Base-by-base conservation (phyloP, 1,140 invertebrate species). In the Choristoneura fumiferana region DNA sequence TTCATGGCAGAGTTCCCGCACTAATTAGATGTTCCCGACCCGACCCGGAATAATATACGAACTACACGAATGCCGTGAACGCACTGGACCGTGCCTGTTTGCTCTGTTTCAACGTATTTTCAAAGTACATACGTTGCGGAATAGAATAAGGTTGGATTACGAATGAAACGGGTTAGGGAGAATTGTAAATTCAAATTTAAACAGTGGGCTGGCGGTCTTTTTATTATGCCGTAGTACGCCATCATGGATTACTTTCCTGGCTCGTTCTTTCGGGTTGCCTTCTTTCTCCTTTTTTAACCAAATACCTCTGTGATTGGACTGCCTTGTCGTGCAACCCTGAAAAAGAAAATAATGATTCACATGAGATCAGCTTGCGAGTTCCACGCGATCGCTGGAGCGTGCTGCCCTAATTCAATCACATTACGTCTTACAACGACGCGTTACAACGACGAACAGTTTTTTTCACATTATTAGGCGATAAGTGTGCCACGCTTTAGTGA, bases 391-490 rank as follows among this genome's bases (percentile, higher is more conserved):
- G 62, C 37, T 63, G 60, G 54, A 66, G 60, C 69, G 58, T 58
- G 54, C 22, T 61, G 78, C 57, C 75, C 75, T 59, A 71, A 71
- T 78, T 81, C 73, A 63, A 73, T 74, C 73, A 69, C 63, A 73
- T 76, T 71, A 74, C 65, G 54, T 63, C 63, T 72, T 65, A 29
- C 22, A n/a, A n/a, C n/a, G n/a, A n/a, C 22, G 29, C 15, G 15
- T 69, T 70, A 58, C 64, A 68, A 69, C 58, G 57, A 71, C 62
- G 66, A 36, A 57, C 37, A 69, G 58, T 56, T 67, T 64, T 65
- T 67, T 40, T 59, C 63, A 55, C 57, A 65, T 66, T 71, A 69
- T 67, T 52, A 37, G 35, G 36, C 22, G 36, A 45, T 60, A 63
- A 67, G 53, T 49, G 18, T 29, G 43, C 43, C 39, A 29, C 22